Evolutionary conservation across 2,888 invertebrate species (phyloP).

Genomic region (Clivina fossor): DNA sequence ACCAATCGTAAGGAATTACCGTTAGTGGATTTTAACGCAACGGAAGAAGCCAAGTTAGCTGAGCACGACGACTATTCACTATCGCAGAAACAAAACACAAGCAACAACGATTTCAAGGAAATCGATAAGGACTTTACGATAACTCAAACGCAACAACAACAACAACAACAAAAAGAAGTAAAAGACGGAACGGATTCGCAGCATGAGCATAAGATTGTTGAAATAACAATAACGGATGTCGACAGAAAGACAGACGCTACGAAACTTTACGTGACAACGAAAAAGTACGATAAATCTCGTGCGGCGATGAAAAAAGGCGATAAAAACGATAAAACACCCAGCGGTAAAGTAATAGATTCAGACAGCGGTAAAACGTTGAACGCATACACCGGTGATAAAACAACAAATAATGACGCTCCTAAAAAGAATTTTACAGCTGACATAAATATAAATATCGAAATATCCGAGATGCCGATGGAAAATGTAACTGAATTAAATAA

Average conservation of each 20-base stretch:
- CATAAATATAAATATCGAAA: conserved; percentile 25
- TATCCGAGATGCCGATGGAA: conserved; percentile 22
- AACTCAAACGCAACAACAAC: neutral
- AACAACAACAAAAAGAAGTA: neutral
- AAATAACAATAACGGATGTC: conserved; percentile 26
- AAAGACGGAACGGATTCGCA: conserved; percentile 3
- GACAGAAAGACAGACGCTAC: conserved; percentile 20
- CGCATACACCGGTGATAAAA: conserved; percentile 13
- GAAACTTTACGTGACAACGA: conserved; percentile 29
- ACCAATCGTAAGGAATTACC: conserved; percentile 52
- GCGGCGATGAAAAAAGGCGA: conserved; percentile 9
- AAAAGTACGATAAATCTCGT: conserved; percentile 30
- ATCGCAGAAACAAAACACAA: conserved; percentile 13
- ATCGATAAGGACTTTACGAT: conserved; percentile 26
- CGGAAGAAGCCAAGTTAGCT: conserved; percentile 15
- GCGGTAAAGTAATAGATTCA: conserved; percentile 30
- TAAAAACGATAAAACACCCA: conserved; percentile 12
- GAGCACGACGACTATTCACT: conserved; percentile 20
- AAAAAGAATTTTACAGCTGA: conserved; percentile 15
- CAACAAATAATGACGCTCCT: conserved; percentile 8
- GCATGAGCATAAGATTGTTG: conserved; percentile 28
- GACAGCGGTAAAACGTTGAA: conserved; percentile 14
- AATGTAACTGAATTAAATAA: conserved; percentile 23
- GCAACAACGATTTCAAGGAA: conserved; percentile 16
- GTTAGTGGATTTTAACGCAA: conserved; percentile 36